Conservation (phyloP, 2,888 invertebrate genomes). For the Palloptera scutellata region DNA sequence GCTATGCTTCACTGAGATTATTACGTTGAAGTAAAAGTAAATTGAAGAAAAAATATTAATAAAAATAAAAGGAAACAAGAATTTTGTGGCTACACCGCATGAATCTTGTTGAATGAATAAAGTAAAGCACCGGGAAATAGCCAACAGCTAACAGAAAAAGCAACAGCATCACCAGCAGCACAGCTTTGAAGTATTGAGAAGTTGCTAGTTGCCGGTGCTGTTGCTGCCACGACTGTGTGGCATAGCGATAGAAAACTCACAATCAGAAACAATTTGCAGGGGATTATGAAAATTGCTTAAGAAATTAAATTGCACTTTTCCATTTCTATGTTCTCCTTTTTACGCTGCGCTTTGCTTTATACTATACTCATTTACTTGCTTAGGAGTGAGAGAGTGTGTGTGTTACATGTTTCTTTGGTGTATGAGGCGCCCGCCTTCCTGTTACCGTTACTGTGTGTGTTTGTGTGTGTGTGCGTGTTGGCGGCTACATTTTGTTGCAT, state of each 20-base stretch:
- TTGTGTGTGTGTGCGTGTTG: too few relatives aligned
- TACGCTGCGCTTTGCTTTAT: too few relatives aligned
- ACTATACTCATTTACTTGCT: too few relatives aligned
- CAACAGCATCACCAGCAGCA: slow-evolving; percentile 1
- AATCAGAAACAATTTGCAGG: slow-evolving; percentile 58
- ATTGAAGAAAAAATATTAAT: too few relatives aligned
- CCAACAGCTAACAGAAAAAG: not conserved
- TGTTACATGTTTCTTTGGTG: not conserved
- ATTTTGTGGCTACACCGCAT: slow-evolving; percentile 1
- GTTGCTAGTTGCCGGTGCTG: too few relatives aligned
- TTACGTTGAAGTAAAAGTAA: too few relatives aligned
- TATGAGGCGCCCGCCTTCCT: too few relatives aligned
- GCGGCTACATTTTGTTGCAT: not conserved
- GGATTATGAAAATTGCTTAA: slow-evolving; percentile 60
- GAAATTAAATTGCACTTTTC: slow-evolving; percentile 54
- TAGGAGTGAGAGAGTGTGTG: not conserved
- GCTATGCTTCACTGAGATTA: too few relatives aligned
- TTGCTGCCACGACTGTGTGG: not conserved
- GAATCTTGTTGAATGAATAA: slow-evolving; percentile 19
- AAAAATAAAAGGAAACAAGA: too few relatives aligned
- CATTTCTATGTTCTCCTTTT: too few relatives aligned
- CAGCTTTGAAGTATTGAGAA: not conserved
- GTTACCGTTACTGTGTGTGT: too few relatives aligned
- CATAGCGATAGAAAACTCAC: slow-evolving; percentile 27
- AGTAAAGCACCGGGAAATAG: slow-evolving; percentile 19